phyloP scores from a whole-genome alignment of 2,888 invertebrate species.

The Monoplex corrugatus region DNA sequence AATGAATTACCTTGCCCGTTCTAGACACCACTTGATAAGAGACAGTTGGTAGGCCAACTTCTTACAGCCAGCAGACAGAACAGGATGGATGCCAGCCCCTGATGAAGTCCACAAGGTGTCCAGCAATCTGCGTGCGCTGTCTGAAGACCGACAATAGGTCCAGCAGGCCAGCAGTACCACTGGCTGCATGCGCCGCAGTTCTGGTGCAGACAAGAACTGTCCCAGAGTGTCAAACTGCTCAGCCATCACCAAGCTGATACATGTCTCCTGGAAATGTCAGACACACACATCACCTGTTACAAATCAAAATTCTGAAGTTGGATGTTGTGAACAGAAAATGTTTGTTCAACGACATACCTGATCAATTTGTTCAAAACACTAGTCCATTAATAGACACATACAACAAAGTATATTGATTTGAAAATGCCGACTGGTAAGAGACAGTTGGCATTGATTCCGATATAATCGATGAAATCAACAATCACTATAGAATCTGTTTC shows the following conservation, averaged over 20 bases:
- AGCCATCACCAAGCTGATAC: slow-evolving; percentile 70
- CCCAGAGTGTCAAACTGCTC: slow-evolving; percentile 71
- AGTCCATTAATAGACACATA: too few species aligned
- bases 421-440: too few species aligned
- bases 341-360: too few species aligned
- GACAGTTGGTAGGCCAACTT: slow-evolving; percentile 77
- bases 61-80: slow-evolving; percentile 70
- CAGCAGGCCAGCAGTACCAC: slow-evolving; percentile 76
- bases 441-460: too few species aligned
- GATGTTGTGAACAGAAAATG: background rate
- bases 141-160: slow-evolving; percentile 71
- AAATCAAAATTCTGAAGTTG: too few species aligned
- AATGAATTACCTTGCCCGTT: slow-evolving; percentile 73
- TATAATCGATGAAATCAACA: too few species aligned
- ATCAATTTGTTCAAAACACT: too few species aligned
- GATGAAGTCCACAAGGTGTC: slow-evolving; percentile 71
- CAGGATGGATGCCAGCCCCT: slow-evolving; percentile 60
- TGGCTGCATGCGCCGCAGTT: slow-evolving; percentile 75
- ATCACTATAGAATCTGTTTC: too few species aligned
- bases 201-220: slow-evolving; percentile 68
- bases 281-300: background rate
- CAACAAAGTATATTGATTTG: too few species aligned
- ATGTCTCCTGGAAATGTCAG: slow-evolving; percentile 66
- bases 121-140: slow-evolving; percentile 71
- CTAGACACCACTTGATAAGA: slow-evolving; percentile 78